Percentiles rank a stretch among this genome's conserved stretches.
Evolutionary conservation across 2,113 vertebrate species (phyloP).

Genomic region (Geococcyx californianus): DNA sequence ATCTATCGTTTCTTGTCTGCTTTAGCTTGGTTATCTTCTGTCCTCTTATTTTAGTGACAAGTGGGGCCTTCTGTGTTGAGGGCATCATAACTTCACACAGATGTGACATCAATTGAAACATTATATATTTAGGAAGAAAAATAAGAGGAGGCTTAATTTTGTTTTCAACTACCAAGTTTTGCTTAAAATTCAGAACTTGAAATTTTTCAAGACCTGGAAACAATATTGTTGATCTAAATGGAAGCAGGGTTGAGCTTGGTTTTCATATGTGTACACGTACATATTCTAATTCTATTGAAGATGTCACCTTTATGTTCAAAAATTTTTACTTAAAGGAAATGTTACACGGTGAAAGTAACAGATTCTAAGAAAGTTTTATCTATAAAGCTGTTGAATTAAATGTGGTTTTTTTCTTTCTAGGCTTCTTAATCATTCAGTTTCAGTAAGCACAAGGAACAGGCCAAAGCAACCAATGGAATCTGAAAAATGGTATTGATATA

Average conservation of each 20-base stretch:
- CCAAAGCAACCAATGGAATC: constrained; percentile 82
- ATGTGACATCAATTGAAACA: neutral
- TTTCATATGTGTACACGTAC: neutral
- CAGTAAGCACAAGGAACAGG: constrained; percentile 81
- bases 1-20: neutral
- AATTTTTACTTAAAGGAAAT: constrained; percentile 28
- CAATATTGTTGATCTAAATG: neutral
- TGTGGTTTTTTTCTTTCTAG: constrained; percentile 63
- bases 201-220: neutral
- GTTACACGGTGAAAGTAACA: neutral
- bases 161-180: neutral
- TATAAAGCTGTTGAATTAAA: neutral
- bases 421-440: constrained; percentile 88
- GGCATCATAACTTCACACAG: neutral
- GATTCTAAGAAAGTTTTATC: neutral
- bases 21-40: neutral
- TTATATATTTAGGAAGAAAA: neutral
- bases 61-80: neutral
- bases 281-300: neutral
- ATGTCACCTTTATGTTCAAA: neutral
- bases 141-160: neutral
- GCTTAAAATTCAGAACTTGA: neutral
- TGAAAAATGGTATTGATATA: constrained; percentile 81
- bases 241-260: neutral
- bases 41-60: neutral